phyloP scores from a whole-genome alignment of 2,113 vertebrate species.

The Rousettus leschenaultii region DNA sequence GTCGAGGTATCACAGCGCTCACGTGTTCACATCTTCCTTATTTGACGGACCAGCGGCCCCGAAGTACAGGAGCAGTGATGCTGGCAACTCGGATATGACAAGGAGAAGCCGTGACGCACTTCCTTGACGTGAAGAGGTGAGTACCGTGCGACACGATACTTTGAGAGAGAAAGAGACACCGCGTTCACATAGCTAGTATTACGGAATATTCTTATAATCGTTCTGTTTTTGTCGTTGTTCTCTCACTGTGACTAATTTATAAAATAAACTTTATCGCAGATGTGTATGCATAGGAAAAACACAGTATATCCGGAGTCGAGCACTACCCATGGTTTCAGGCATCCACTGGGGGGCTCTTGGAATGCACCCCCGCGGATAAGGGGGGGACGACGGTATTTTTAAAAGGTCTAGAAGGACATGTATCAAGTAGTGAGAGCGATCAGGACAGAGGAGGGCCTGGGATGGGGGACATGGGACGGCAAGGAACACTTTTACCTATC shows the following conservation, averaged over 20 bases:
- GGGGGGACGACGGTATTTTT: neutral
- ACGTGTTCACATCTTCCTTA: no score
- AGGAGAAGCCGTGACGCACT: neutral
- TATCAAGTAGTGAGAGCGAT: neutral
- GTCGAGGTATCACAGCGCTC: no score
- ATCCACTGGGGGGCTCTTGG: no score
- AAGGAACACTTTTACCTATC: neutral
- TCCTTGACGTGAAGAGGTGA: neutral
- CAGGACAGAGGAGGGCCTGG: neutral
- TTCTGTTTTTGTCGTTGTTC: no score
- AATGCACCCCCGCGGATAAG: neutral
- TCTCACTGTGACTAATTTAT: no score
- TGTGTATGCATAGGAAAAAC: no score
- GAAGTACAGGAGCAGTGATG: neutral
- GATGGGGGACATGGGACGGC: neutral
- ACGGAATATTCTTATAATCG: no score
- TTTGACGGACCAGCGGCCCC: neutral
- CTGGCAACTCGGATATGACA: neutral
- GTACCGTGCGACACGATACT: no score
- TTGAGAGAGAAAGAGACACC: no score
- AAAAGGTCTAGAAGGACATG: neutral
- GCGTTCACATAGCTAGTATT: no score
- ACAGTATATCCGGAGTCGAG: no score
- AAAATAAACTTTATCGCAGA: no score
- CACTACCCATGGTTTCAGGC: neutral